phyloP scores from a whole-genome alignment of 2,797 vertebrate species.

The Dipus sagitta region DNA sequence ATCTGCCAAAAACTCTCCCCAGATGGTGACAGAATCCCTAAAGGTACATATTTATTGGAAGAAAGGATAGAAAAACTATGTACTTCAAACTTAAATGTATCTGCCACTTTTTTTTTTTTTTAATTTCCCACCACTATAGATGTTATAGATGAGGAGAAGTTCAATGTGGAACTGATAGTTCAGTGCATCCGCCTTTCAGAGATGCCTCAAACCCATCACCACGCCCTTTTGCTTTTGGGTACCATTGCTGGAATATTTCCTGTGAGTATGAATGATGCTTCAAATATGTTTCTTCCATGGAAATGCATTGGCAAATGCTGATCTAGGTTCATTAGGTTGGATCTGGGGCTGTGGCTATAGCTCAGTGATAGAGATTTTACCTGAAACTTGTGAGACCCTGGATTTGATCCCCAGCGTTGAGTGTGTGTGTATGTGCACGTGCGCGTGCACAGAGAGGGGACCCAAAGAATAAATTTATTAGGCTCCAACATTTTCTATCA shows the following conservation, averaged over 20 bases:
- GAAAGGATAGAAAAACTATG: neutral
- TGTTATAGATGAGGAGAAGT: constrained; percentile 94
- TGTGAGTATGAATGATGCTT: constrained; percentile 87
- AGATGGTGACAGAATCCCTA: constrained; percentile 86
- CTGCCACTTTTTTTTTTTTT: neutral
- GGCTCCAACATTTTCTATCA: neutral
- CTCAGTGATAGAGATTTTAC: neutral
- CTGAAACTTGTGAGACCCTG: neutral
- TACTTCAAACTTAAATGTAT: neutral
- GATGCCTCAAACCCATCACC: constrained; percentile 97
- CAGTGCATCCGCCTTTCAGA: constrained; percentile 94
- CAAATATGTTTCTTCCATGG: neutral
- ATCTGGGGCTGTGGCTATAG: neutral
- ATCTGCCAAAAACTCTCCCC: constrained; percentile 93
- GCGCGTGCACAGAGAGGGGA: neutral
- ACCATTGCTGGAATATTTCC: constrained; percentile 95
- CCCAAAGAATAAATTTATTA: neutral
- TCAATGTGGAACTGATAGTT: constrained; percentile 97
- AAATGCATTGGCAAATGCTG: neutral
- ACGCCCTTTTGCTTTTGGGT: constrained; percentile 95
- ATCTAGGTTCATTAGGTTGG: neutral
- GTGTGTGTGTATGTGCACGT: too few species aligned
- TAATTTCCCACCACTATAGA: constrained; percentile 85
- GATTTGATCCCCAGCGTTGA: neutral
- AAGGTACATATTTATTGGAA: constrained; percentile 87